Evolutionary conservation across 2,888 invertebrate species (phyloP).

Genomic region (Tachina lurida): DNA sequence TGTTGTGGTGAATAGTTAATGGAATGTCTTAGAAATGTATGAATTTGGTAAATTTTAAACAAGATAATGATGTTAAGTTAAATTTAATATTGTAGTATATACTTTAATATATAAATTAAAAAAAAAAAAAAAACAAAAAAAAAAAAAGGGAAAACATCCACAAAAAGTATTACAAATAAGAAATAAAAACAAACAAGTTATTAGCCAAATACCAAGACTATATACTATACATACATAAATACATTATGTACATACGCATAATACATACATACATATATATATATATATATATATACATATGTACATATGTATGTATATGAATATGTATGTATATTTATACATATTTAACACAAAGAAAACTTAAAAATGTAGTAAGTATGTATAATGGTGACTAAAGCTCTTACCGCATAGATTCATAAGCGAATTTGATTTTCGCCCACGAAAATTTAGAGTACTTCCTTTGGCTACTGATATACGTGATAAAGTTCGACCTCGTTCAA

Average conservation of each 20-base stretch:
- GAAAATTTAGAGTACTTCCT: slow-evolving; percentile 92
- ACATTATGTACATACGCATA: too few relatives aligned
- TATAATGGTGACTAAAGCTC: slow-evolving; percentile 81
- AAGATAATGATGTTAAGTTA: not conserved
- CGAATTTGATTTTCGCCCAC: slow-evolving; percentile 96
- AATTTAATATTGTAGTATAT: slow-evolving; percentile 8
- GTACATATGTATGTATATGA: slow-evolving; percentile 2
- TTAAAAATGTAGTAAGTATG: slow-evolving; percentile 22
- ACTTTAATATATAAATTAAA: not conserved
- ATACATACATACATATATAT: too few relatives aligned
- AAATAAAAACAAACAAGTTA: slow-evolving; percentile 33
- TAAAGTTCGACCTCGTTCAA: slow-evolving; percentile 85
- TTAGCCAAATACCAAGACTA: slow-evolving; percentile 41
- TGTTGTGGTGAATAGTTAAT: slow-evolving; percentile 28
- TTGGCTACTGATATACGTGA: slow-evolving; percentile 90
- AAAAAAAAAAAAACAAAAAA: slow-evolving; percentile 23
- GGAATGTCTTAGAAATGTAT: slow-evolving; percentile 24
- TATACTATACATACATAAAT: too few relatives aligned
- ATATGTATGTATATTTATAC: too few relatives aligned
- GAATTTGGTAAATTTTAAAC: slow-evolving; percentile 10
- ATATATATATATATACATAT: not conserved
- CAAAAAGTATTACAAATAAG: slow-evolving; percentile 12
- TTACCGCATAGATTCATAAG: slow-evolving; percentile 98
- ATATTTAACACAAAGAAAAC: slow-evolving; percentile 26
- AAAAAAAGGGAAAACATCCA: not conserved